These are phyloP conservation scores for Colius striatus DNA, from an alignment of 2,113 vertebrate species.

Conservation along the genomic window DNA sequence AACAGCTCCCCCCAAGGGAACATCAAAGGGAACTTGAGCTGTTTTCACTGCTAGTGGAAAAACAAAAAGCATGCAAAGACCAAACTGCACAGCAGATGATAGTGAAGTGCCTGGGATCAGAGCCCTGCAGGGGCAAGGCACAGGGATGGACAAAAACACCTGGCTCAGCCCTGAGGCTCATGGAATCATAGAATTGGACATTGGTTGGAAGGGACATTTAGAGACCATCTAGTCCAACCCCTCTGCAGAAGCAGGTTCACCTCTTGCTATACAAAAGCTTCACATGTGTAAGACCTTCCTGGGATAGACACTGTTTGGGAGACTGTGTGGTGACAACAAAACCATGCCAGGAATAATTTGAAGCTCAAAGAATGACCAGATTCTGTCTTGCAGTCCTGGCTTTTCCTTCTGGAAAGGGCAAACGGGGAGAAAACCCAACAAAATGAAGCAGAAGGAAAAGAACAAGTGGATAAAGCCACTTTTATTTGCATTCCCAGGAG, in stretches of 20 bases:
- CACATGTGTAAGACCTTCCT: background rate
- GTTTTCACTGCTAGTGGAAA: background rate
- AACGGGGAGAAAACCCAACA: background rate
- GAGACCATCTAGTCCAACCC: no score
- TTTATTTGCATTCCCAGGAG: background rate
- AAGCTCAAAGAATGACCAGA: background rate
- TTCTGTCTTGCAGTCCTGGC: background rate
- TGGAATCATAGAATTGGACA: no score
- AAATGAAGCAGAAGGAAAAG: background rate
- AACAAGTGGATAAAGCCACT: background rate
- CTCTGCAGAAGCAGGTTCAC: no score
- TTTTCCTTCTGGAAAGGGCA: background rate
- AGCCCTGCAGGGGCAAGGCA: background rate
- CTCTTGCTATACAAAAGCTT: background rate
- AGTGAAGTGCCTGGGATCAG: background rate
- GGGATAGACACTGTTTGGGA: background rate
- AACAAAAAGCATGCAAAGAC: background rate
- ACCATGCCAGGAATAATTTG: background rate
- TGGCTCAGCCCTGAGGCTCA: background rate
- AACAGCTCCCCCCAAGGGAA: background rate
- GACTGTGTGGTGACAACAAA: background rate
- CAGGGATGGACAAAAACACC: background rate
- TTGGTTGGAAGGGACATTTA: no score
- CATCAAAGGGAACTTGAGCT: background rate
- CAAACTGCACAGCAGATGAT: background rate